Base-by-base conservation (phyloP, 2,113 vertebrate species). In the Cebus imitator region DNA sequence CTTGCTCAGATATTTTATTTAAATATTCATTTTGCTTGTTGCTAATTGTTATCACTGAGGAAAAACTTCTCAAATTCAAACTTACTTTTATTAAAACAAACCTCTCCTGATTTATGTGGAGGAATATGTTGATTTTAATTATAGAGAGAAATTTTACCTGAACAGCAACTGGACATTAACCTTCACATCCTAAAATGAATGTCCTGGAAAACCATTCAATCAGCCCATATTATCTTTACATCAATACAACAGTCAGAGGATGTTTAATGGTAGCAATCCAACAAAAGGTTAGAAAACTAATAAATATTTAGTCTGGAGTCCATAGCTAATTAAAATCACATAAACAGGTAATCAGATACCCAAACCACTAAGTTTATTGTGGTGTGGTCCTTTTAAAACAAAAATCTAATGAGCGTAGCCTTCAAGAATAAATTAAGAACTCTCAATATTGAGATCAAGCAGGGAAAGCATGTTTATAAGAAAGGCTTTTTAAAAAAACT, bases 141-240 rank as follows among this genome's bases (percentile, higher is more conserved):
- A 64, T 86, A 81, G 8, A 89, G 20, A 57, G 10, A 96, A 96
- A 95, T 84, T 97, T 68, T 70, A 90, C 90, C 45, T 79, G 75
- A 94, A 64, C 1, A 94, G 35, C 96, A 98, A 95, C 17, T 91
- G 87, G 61, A 87, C 37, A 61, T 92, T 96, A 97, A 84, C 16
- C 6, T 96, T 97, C 43, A 88, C 68, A 97, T 76, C 78, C 14
- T 95, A 93, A 98, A 98, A 96, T 92, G 96, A 96, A 73, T 27
- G 0, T 95, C 73, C 45, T 96, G n/a, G 58, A 96, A 97, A 95
- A 90, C 16, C 93, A 37, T 96, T 87, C 43, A 50, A 70, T 96
- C 14, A 96, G 0, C 9, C 94, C 4, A 35, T 45, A 35, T 96
- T 95, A 97, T 96, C 23, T 94, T 21, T 97, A 37, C 61, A n/a